phyloP scores from a whole-genome alignment of 2,888 invertebrate genomes.

The Lasioglossum calceatum region DNA sequence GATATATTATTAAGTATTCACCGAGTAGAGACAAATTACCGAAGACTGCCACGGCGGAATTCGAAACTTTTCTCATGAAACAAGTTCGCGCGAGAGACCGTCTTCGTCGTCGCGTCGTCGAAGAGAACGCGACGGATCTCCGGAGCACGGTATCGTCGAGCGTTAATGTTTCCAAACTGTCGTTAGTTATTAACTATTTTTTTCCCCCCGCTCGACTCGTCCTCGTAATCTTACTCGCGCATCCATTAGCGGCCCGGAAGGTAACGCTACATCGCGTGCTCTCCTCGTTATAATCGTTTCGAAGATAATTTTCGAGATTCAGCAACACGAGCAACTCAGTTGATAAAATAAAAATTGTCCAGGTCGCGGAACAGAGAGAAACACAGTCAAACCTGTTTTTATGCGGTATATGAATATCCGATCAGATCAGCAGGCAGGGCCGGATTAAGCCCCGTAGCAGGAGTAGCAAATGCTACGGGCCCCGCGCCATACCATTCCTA shows the following conservation, averaged over 20 bases:
- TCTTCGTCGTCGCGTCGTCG: neutral
- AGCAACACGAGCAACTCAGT: too few relatives aligned
- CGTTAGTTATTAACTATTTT: conserved; percentile 26
- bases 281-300: too few relatives aligned
- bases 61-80: conserved; percentile 59
- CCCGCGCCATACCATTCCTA: too few relatives aligned
- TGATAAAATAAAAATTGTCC: too few relatives aligned
- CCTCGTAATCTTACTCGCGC: neutral
- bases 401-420: too few relatives aligned
- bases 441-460: too few relatives aligned
- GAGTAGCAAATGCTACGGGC: too few relatives aligned
- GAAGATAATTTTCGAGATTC: too few relatives aligned
- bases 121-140: neutral
- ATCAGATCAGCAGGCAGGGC: too few relatives aligned
- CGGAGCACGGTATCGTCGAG: conserved; percentile 19
- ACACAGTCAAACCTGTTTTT: too few relatives aligned
- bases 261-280: neutral
- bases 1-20: conserved; percentile 59
- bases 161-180: conserved; percentile 17
- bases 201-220: neutral
- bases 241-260: neutral
- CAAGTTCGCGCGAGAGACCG: conserved; percentile 38
- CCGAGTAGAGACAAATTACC: conserved; percentile 54
- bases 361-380: too few relatives aligned
- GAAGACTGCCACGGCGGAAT: conserved; percentile 42